Evolutionary conservation across 2,797 vertebrate species (phyloP), one percentile per base, ranked within the genome.

Genomic region (Gadopsis bispinosus): DNA sequence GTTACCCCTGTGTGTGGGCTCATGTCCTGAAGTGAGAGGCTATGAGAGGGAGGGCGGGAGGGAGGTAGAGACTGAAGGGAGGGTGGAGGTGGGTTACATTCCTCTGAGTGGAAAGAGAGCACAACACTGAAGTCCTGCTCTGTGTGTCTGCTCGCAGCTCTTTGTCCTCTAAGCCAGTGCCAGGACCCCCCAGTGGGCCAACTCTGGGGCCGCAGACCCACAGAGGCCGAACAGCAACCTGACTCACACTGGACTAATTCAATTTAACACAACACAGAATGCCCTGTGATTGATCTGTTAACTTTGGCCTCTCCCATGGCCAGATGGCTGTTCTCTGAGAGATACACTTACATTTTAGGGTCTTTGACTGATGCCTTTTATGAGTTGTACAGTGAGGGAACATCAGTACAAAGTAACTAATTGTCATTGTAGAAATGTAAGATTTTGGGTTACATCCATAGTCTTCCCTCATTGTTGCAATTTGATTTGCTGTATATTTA

Each of bases 1-100:
- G 86, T 86, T 85, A 74, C 83, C 89, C 85, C 79, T 77, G 85
- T 92, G 91, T 93, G 93, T 92, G 90, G 93, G 90, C 92, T 84
- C 74, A 75, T 88, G 90, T 87, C 83, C 88, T 87, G 68, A 70
- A 74, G 84, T 73, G 86, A 85, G 87, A 60, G 75, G 61, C 35
- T 53, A 62, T 48, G 56, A 80, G 78, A 73, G 66, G 75, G 84
- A 65, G 80, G 58, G 84, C 62, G 80, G 58, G 56, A 65, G 80
- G 63, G 56, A 66, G 75, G 83, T 55, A 22, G 70, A 29, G 22
- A 56, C 51, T 61, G 54, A 61, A 59, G 54, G 79, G 77, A 75
- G 79, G 69, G 69, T 77, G 83, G 80, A 83, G 87, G 85, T 86
- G 70, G 85, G 83, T 89, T 86, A 50, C 83, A 81, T 91, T 93